Conservation (phyloP, 2,797 vertebrate species). For the Mycteria americana region DNA sequence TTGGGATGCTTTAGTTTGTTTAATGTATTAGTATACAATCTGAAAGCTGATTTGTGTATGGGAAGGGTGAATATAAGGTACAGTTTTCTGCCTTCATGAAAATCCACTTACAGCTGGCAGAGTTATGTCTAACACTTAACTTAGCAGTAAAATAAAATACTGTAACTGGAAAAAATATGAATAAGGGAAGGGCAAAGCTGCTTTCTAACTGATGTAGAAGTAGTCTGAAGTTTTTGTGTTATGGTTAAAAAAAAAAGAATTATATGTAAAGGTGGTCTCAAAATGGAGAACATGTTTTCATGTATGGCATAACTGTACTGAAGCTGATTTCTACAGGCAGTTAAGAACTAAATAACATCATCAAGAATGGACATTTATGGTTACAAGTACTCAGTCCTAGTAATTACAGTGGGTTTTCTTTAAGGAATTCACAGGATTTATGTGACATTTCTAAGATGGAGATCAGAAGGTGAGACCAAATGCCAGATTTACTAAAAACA, state of each 20-base stretch:
- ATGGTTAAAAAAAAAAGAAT: fast-evolving
- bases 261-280: not conserved
- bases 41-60: not conserved
- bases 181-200: not conserved
- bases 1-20: not conserved
- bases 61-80: not conserved
- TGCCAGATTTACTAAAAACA: not conserved
- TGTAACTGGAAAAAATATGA: not conserved
- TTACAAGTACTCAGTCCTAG: not conserved
- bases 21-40: not conserved
- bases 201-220: not conserved
- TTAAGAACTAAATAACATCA: not conserved
- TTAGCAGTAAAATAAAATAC: not conserved
- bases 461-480: not conserved
- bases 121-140: not conserved
- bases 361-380: not conserved
- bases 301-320: not conserved
- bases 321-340: not conserved
- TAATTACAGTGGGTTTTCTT: not conserved
- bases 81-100: not conserved
- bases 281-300: not conserved
- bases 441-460: not conserved
- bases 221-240: not conserved
- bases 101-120: not conserved
- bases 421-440: not conserved